These are phyloP conservation scores for Volucella inanis DNA, from an alignment of 2,888 invertebrate genomes.

Conservation along the genomic window DNA sequence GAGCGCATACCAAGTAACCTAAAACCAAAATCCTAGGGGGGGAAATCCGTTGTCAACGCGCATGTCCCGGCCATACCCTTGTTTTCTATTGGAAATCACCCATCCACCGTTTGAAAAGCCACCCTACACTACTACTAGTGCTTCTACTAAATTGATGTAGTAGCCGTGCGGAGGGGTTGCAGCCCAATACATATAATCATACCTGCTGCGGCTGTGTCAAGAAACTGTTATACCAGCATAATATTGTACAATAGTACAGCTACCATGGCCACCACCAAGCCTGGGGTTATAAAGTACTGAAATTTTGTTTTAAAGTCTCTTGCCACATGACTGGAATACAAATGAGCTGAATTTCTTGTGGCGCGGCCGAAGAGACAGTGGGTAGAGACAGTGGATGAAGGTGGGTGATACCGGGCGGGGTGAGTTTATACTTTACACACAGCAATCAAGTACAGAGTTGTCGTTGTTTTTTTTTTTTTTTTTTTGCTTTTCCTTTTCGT, in stretches of 20 bases:
- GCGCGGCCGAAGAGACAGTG: slow-evolving; percentile 51
- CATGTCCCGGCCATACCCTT: slow-evolving; percentile 52
- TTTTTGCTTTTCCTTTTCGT: slow-evolving; percentile 60
- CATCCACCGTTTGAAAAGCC: slow-evolving; percentile 33
- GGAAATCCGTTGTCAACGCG: slow-evolving; percentile 42
- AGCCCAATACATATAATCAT: slow-evolving; percentile 15
- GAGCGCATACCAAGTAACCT: slow-evolving; percentile 65
- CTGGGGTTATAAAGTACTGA: slow-evolving; percentile 72
- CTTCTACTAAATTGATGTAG: not conserved
- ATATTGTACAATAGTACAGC: slow-evolving; percentile 1
- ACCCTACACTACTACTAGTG: slow-evolving; percentile 49
- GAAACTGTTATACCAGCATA: slow-evolving; percentile 72
- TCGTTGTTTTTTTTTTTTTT: slow-evolving; percentile 66
- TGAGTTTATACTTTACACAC: slow-evolving; percentile 77
- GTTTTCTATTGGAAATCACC: slow-evolving; percentile 62
- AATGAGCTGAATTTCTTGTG: slow-evolving; percentile 73
- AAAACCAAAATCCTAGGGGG: slow-evolving; percentile 32
- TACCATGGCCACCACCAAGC: slow-evolving; percentile 40
- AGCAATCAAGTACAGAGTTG: slow-evolving; percentile 74
- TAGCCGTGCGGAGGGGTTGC: slow-evolving; percentile 48
- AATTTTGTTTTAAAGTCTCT: slow-evolving; percentile 71
- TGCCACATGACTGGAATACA: slow-evolving; percentile 74
- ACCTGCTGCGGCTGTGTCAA: slow-evolving; percentile 62
- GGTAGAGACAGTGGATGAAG: slow-evolving; percentile 22
- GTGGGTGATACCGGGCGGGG: slow-evolving; percentile 41